These are phyloP conservation scores for Lobophora halterata DNA, from an alignment of 2,888 invertebrate species.

Conservation along the genomic window DNA sequence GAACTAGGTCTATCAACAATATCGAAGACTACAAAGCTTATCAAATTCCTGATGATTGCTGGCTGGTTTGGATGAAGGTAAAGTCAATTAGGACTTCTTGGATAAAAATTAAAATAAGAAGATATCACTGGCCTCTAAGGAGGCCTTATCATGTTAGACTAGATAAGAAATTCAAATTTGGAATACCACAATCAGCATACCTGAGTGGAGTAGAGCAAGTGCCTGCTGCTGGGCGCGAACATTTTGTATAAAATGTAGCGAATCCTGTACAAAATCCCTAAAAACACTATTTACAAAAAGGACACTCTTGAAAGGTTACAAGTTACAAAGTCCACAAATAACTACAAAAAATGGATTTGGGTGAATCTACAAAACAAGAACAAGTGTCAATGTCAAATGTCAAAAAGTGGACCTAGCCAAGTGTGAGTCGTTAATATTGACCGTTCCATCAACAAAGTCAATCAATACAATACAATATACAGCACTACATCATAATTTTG, in stretches of 20 bases:
- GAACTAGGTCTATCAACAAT: too few species aligned
- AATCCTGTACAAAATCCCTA: conserved; percentile 25
- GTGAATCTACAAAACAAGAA: too few species aligned
- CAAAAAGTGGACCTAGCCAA: too few species aligned
- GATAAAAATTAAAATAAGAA: not conserved
- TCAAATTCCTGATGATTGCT: too few species aligned
- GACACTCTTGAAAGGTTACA: conserved; percentile 50
- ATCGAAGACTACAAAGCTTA: too few species aligned
- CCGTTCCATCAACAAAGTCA: too few species aligned
- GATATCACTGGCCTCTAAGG: conserved; percentile 10
- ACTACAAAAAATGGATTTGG: not conserved
- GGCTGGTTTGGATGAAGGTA: too few species aligned
- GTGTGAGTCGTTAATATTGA: too few species aligned
- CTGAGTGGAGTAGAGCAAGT: conserved; percentile 65
- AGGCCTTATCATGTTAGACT: conserved; percentile 21
- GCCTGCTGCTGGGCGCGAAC: conserved; percentile 68
- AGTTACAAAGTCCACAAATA: conserved; percentile 69
- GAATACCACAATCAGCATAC: conserved; percentile 37
- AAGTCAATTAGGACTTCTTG: too few species aligned
- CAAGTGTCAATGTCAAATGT: too few species aligned
- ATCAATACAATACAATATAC: too few species aligned
- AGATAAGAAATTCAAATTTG: conserved; percentile 14
- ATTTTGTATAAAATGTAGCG: conserved; percentile 38
- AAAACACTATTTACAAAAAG: conserved; percentile 33
- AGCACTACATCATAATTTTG: too few species aligned